phyloP scores from a whole-genome alignment of 1,140 invertebrate species.

The Ptiloglossa arizonensis region DNA sequence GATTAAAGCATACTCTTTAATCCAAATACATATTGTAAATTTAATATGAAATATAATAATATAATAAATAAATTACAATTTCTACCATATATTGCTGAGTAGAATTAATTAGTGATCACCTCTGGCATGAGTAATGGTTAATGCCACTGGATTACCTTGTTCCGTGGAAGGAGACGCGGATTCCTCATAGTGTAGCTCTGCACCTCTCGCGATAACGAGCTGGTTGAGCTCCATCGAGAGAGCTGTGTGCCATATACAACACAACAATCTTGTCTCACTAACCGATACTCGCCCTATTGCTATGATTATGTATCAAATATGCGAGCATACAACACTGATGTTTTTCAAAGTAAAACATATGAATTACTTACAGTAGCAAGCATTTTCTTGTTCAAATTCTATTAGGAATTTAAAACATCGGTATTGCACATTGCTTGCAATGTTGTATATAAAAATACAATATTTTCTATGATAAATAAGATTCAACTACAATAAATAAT shows the following conservation, averaged over 20 bases:
- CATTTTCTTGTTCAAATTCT: neutral
- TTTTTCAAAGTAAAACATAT: neutral
- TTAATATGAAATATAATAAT: neutral
- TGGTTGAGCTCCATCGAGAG: slow-evolving; percentile 85
- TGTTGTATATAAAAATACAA: slow-evolving; percentile 13
- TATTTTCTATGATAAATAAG: neutral
- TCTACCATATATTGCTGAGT: slow-evolving; percentile 1
- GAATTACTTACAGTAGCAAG: no score
- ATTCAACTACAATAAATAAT: neutral
- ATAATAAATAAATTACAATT: slow-evolving; percentile 14
- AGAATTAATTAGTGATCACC: slow-evolving; percentile 42
- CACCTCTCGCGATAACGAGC: slow-evolving; percentile 85
- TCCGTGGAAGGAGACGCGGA: slow-evolving; percentile 78
- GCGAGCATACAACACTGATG: slow-evolving; percentile 44
- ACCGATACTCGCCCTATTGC: slow-evolving; percentile 62
- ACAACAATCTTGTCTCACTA: slow-evolving; percentile 79
- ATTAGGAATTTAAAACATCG: neutral
- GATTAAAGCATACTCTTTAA: slow-evolving; percentile 19
- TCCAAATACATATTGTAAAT: slow-evolving; percentile 1
- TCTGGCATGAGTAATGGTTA: slow-evolving; percentile 39
- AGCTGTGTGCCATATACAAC: slow-evolving; percentile 83
- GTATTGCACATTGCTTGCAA: slow-evolving; percentile 18
- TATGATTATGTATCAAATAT: slow-evolving; percentile 58
- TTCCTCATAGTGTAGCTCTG: slow-evolving; percentile 84
- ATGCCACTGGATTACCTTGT: slow-evolving; percentile 76